phyloP scores from a whole-genome alignment of 2,888 invertebrate species.

The Trichogramma evanescens region DNA sequence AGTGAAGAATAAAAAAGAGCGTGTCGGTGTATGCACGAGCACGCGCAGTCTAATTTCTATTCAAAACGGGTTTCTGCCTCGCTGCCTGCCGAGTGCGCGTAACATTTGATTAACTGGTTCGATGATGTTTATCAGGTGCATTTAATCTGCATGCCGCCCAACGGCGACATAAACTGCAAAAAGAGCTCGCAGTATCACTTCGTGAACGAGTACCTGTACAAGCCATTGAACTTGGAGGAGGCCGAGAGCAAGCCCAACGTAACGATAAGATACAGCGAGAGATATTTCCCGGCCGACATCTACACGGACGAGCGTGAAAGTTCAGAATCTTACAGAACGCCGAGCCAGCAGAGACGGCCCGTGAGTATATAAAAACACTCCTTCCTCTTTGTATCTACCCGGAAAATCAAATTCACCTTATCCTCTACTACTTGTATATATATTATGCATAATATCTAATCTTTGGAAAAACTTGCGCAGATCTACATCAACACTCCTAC shows the following conservation, averaged over 20 bases:
- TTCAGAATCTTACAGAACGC: conserved; percentile 36
- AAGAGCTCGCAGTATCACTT: conserved; percentile 85
- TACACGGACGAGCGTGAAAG: conserved; percentile 51
- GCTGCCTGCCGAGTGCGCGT: too few species aligned
- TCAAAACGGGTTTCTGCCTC: background rate
- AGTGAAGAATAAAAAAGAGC: too few species aligned
- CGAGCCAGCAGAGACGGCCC: conserved; percentile 30
- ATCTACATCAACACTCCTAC: conserved; percentile 27
- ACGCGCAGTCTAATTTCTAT: background rate
- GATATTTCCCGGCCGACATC: conserved; percentile 74
- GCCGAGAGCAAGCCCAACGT: conserved; percentile 74
- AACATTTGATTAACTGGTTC: background rate
- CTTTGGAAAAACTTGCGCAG: conserved; percentile 20
- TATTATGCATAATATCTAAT: background rate
- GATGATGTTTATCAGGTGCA: conserved; percentile 61
- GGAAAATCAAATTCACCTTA: background rate
- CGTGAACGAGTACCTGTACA: conserved; percentile 87
- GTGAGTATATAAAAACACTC: conserved; percentile 2
- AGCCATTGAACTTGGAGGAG: conserved; percentile 78
- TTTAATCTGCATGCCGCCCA: conserved; percentile 87
- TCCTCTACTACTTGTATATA: background rate
- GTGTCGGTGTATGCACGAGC: too few species aligned
- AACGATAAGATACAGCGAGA: conserved; percentile 70
- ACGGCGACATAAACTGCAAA: conserved; percentile 80
- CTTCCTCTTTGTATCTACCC: background rate